Evolutionary conservation across 1,140 invertebrate genomes (phyloP), one percentile per base, ranked within the genome.

Genomic region (Spodoptera frugiperda): DNA sequence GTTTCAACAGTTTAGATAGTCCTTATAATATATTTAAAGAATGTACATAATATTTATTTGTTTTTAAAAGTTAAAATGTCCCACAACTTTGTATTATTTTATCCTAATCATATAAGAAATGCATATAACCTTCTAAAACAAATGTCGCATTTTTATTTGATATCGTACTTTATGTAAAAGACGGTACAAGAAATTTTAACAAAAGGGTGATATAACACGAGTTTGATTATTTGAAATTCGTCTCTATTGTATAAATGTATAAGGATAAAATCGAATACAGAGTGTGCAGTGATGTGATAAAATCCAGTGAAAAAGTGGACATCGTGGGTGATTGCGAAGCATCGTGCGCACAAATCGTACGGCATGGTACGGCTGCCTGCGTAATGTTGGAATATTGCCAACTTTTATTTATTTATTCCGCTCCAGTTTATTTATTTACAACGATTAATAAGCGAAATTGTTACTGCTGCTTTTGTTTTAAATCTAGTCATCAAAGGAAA

Each of bases 401-500:
- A 78, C 39, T 21, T 11, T 73, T 83, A 81, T 83, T 82, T 83
- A 84, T 86, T 83, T 84, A 84, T 83, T 78, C 76, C 73, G 67
- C 70, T 84, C 75, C 75, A 75, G 25, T 76, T 84, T 82, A 86
- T 86, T 84, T 86, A 86, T 86, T 84, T 82, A 79, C 76, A 79
- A 67, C 76, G 55, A 78, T 82, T 78, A 79, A 82, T 81, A 81
- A 63, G 75, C 71, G 72, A 77, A 78, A 79, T 67, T 65, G 44
- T 75, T 65, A 75, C 54, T 49, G 71, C 39, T 59, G n/a, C n/a
- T 73, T 73, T 55, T 61, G 48, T 70, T 70, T 33, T 53, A 54
- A 30, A 48, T 73, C 39, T 49, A 73, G 55, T 48, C 71, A 49
- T 59, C 71, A 59, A 73, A 59, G 53, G 44, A 48, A 39, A 39